Evolutionary conservation across 2,888 invertebrate species (phyloP).

Genomic region (Acronicta alni): DNA sequence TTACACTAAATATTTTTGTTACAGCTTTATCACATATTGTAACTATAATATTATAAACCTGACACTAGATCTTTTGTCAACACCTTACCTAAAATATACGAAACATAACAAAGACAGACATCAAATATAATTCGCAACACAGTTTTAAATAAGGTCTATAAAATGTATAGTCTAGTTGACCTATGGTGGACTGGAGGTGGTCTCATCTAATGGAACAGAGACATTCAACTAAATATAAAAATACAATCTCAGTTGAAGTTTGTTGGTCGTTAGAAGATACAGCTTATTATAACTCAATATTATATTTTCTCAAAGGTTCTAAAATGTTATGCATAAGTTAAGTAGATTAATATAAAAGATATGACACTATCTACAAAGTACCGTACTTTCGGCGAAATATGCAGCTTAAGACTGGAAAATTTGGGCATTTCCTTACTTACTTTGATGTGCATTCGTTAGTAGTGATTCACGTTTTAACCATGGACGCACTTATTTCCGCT

Average conservation of each 20-base stretch:
- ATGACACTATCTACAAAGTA: slow-evolving; percentile 14
- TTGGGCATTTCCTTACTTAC: slow-evolving; percentile 22
- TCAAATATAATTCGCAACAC: slow-evolving; percentile 13
- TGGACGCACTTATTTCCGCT: slow-evolving; percentile 53
- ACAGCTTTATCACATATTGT: not conserved
- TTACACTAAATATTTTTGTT: no score
- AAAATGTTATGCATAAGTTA: slow-evolving; percentile 25
- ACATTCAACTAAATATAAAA: slow-evolving; percentile 13
- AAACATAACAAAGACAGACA: slow-evolving; percentile 4
- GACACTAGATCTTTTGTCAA: not conserved
- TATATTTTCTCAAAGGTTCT: not conserved
- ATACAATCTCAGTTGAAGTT: no score
- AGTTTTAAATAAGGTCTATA: slow-evolving; percentile 8
- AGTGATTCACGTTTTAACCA: slow-evolving; percentile 36
- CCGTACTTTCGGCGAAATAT: slow-evolving; percentile 3
- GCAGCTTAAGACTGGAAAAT: not conserved
- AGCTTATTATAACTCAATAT: no score
- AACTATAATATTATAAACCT: not conserved
- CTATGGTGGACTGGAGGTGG: not conserved
- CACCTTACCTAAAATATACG: not conserved
- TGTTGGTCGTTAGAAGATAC: no score
- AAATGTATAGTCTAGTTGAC: not conserved
- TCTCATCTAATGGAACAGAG: slow-evolving; percentile 7
- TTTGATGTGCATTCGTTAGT: slow-evolving; percentile 25
- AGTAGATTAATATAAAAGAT: slow-evolving; percentile 9